Conservation (phyloP, 2,888 invertebrate species). For the Caenorhabditis virilis region DNA sequence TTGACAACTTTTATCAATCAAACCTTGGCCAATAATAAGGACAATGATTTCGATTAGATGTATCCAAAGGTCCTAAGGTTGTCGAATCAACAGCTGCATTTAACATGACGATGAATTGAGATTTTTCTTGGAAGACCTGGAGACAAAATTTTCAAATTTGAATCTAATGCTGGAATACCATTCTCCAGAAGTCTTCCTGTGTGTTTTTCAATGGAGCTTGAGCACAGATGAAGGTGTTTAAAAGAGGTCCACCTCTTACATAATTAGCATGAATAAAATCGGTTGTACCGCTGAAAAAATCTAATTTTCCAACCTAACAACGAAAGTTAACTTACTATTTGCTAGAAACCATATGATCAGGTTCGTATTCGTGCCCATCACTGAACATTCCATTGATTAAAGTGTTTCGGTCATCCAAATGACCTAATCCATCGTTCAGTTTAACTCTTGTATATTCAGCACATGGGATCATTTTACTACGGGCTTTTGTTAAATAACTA, state of each 20-base stretch:
- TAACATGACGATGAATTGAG: conserved; percentile 62
- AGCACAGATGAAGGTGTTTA: conserved; percentile 65
- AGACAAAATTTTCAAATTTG: neutral
- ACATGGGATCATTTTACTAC: conserved; percentile 49
- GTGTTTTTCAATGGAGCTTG: conserved; percentile 62
- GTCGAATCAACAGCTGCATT: conserved; percentile 56
- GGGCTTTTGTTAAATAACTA: conserved; percentile 59
- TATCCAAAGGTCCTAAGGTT: conserved; percentile 44
- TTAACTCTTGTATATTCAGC: conserved; percentile 43
- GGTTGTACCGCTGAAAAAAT: conserved; percentile 51
- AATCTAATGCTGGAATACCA: conserved; percentile 37
- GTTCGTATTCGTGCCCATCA: conserved; percentile 27
- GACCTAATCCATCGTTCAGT: conserved; percentile 35
- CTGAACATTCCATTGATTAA: conserved; percentile 24
- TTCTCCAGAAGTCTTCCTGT: conserved; percentile 60
- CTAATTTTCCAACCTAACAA: neutral
- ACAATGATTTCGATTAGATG: conserved; percentile 39
- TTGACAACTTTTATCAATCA: neutral
- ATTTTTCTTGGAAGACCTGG: conserved; percentile 41
- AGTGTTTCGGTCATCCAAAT: conserved; percentile 28
- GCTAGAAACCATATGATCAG: conserved; percentile 1
- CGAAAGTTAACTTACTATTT: neutral
- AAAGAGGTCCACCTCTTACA: conserved; percentile 62
- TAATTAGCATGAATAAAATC: conserved; percentile 66
- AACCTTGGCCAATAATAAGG: conserved; percentile 65